Evolutionary conservation across 1,140 invertebrate genomes (phyloP).

Genomic region (Aphelenchoides avenae): DNA sequence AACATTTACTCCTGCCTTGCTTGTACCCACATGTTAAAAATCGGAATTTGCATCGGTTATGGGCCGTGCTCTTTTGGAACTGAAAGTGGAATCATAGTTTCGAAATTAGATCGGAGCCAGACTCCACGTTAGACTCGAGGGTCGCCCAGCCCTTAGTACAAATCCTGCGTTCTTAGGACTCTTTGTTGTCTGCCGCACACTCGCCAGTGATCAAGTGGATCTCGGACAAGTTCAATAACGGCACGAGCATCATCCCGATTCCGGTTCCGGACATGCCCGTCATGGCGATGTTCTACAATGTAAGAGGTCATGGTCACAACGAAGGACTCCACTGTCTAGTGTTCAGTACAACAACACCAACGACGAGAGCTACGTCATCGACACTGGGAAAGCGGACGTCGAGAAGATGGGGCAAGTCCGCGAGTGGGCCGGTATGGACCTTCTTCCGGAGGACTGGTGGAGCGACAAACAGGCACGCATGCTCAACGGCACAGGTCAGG

Average conservation of each 20-base stretch:
- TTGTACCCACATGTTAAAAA: too few species aligned
- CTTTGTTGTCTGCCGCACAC: slow-evolving; percentile 20
- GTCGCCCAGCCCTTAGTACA: too few species aligned
- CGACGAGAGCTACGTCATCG: slow-evolving; percentile 27
- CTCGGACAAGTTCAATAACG: slow-evolving; percentile 12
- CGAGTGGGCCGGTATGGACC: slow-evolving; percentile 1
- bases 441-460: slow-evolving; percentile 19
- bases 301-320: slow-evolving; percentile 1
- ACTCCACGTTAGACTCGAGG: too few species aligned
- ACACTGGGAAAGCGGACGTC: slow-evolving; percentile 29
- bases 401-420: slow-evolving; percentile 24
- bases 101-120: too few species aligned
- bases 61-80: too few species aligned
- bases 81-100: too few species aligned
- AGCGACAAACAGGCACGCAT: slow-evolving; percentile 1
- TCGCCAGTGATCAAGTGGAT: slow-evolving; percentile 21
- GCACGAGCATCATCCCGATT: slow-evolving; percentile 25
- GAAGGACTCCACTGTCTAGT: not conserved
- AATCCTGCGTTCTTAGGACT: too few species aligned
- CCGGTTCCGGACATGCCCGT: slow-evolving; percentile 21
- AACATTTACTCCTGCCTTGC: too few species aligned
- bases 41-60: too few species aligned
- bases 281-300: slow-evolving; percentile 29
- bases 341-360: slow-evolving; percentile 40
- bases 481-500: slow-evolving; percentile 16